Conservation (phyloP, 1,140 invertebrate species). For the Contarinia nasturtii region DNA sequence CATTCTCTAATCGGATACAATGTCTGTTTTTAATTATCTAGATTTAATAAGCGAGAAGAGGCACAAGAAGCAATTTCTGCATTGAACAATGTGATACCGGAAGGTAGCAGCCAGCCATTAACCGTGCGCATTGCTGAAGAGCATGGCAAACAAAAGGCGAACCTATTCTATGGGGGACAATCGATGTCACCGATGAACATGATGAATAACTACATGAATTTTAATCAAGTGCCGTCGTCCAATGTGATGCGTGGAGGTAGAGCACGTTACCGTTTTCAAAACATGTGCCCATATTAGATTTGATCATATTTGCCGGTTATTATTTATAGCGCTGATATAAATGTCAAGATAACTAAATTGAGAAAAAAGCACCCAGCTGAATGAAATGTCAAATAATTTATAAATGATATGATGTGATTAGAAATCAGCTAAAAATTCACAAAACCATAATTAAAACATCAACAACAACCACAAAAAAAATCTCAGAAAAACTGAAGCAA, state of each 20-base stretch:
- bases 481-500: too few relatives aligned
- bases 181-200: slow-evolving; percentile 10
- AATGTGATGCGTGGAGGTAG: slow-evolving; percentile 25
- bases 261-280: slow-evolving; percentile 23
- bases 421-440: too few relatives aligned
- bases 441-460: too few relatives aligned
- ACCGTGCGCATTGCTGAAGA: slow-evolving; percentile 75
- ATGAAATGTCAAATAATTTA: too few relatives aligned
- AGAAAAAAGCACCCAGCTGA: too few relatives aligned
- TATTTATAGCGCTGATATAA: too few relatives aligned
- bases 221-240: slow-evolving; percentile 6
- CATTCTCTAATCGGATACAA: too few relatives aligned
- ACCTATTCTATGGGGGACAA: slow-evolving; percentile 15
- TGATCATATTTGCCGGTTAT: too few relatives aligned
- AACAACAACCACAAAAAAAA: too few relatives aligned
- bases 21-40: slow-evolving; percentile 16
- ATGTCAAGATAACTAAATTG: too few relatives aligned
- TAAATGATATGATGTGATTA: too few relatives aligned
- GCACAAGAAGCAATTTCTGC: slow-evolving; percentile 72
- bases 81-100: slow-evolving; percentile 67
- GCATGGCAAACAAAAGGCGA: slow-evolving; percentile 74
- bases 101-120: slow-evolving; percentile 64
- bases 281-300: slow-evolving; percentile 19
- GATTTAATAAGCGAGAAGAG: slow-evolving; percentile 64
- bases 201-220: slow-evolving; percentile 7